Base-by-base conservation (phyloP, 2,797 vertebrate genomes). In the Acipenser oxyrinchus region DNA sequence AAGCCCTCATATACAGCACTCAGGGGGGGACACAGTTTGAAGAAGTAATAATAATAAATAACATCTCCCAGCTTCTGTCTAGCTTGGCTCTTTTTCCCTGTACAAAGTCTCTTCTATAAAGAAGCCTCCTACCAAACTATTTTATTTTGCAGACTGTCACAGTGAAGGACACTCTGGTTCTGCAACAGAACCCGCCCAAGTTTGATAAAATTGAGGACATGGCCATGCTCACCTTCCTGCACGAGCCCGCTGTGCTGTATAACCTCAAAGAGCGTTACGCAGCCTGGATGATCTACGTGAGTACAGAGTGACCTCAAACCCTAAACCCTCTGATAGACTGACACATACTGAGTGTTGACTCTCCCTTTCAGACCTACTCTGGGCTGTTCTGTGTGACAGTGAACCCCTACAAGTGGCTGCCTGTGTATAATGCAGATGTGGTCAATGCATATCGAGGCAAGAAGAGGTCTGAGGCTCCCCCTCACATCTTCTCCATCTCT, bases 231-330 rank as follows among this genome's bases (percentile, higher is more conserved):
- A 95, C 93, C 49, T 94, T 94, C 75, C 89, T 95, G 62, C 90
- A 94, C 0, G 94, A 95, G 61, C 93, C 93, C 0, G 91, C 93
- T 0, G 94, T 96, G 77, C 87, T 96, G 76, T 94, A 87, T 79
- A 95, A 95, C 78, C 93, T 96, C 76, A 95, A 96, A 89, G 93
- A 96, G 70, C 92, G 93, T 67, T 96, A 96, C 0, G 89, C 90
- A 8, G 80, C 90, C 69, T 95, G 93, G 93, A 95, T 95, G 93
- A 95, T 95, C 78, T 95, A 95, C 0, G 92, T 95, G 77, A 93
- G 93, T 81, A 48, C 11, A 4, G 8, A 9, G 8, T 53, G 15
- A 1, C 11, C 18, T 18, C 18, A 62, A 18, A 62, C 10, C 6
- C 10, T 18, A 62, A 23, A 49, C 23, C 23, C 23, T 37, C 23